phyloP scores from a whole-genome alignment of 2,113 vertebrate species.

The Nycticorax nycticorax region DNA sequence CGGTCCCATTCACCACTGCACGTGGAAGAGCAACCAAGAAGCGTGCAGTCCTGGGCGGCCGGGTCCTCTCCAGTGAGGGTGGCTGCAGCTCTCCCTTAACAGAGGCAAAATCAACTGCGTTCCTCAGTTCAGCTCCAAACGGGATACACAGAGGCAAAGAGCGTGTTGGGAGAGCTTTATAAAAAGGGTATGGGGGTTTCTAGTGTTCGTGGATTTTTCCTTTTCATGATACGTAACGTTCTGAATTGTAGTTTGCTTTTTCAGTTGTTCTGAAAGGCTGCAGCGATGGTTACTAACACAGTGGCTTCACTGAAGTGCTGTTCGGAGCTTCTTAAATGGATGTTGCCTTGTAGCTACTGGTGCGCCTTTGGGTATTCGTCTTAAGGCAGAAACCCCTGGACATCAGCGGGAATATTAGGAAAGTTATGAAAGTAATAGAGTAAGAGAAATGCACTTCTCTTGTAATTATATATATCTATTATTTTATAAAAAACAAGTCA shows the following conservation, averaged over 20 bases:
- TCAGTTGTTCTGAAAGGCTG: background rate
- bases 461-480: background rate
- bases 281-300: background rate
- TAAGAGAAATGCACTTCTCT: background rate
- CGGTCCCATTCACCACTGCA: accelerated
- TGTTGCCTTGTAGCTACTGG: background rate
- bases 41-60: background rate
- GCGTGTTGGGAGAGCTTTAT: background rate
- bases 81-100: background rate
- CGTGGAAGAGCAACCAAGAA: background rate
- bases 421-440: background rate
- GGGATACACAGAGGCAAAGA: accelerated
- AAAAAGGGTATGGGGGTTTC: background rate
- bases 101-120: background rate
- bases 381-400: background rate
- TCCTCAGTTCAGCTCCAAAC: background rate
- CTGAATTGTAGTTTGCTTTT: background rate
- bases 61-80: background rate
- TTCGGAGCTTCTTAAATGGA: background rate
- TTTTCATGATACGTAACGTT: background rate
- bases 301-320: background rate
- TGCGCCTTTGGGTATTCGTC: background rate
- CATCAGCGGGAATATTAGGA: background rate
- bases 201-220: background rate
- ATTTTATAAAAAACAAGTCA: background rate